Conservation (phyloP, 2,113 vertebrate genomes). For the Carettochelys insculpta region DNA sequence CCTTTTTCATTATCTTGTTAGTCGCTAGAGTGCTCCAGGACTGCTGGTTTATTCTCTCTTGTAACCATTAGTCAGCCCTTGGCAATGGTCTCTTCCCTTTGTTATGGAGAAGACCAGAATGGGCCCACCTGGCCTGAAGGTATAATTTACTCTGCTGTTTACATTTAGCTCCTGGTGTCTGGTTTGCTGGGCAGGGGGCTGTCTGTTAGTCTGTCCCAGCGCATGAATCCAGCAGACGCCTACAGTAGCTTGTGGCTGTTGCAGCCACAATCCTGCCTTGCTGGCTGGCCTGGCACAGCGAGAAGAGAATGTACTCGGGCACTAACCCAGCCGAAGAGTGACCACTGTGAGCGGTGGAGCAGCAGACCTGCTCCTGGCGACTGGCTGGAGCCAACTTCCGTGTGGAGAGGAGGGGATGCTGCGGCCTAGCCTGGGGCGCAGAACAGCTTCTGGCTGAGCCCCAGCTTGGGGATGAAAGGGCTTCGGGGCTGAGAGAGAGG, state of each 20-base stretch:
- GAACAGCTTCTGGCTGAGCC: slow-evolving; percentile 67
- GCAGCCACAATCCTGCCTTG: background rate
- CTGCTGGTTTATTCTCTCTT: no score
- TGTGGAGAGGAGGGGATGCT: slow-evolving; percentile 73
- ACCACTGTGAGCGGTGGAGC: slow-evolving; percentile 32
- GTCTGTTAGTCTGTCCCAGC: background rate
- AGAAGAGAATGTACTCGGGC: slow-evolving; percentile 45
- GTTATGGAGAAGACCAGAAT: background rate
- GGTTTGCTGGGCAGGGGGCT: background rate
- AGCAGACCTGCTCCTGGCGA: no score
- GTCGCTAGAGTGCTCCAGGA: no score
- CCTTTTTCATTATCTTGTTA: no score
- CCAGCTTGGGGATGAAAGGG: slow-evolving; percentile 67
- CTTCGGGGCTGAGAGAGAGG: slow-evolving; percentile 65
- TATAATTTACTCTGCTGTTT: background rate
- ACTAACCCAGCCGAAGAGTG: slow-evolving; percentile 45
- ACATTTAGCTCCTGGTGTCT: background rate
- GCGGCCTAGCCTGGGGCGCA: slow-evolving; percentile 66
- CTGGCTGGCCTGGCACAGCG: background rate
- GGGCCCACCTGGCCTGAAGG: background rate
- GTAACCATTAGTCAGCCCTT: no score
- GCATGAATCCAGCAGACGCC: background rate
- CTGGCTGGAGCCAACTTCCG: slow-evolving; percentile 68
- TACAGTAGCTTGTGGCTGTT: background rate
- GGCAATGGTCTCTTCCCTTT: slow-evolving; percentile 12